These are phyloP conservation scores for Tillus elongatus DNA, from an alignment of 2,888 invertebrate genomes.

Conservation along the genomic window DNA sequence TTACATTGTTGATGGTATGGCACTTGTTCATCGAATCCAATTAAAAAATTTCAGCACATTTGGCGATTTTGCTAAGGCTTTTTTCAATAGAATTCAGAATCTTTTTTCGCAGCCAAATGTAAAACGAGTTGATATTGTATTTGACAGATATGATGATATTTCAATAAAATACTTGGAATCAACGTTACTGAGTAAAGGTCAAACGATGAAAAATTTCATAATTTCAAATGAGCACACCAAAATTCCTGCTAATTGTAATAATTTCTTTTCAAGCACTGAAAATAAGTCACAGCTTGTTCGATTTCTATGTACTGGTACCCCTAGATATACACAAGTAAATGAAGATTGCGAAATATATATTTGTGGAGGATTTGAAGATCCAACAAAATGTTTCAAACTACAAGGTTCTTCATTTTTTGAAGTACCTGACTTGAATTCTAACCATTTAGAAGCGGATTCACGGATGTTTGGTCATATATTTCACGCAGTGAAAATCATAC, in stretches of 20 bases:
- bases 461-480: constrained; percentile 22
- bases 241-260: constrained; percentile 20
- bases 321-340: constrained; percentile 21
- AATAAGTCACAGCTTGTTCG: constrained; percentile 24
- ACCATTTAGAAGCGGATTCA: constrained; percentile 22
- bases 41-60: constrained; percentile 18
- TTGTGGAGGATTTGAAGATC: constrained; percentile 17
- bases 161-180: constrained; percentile 19
- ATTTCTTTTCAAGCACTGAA: constrained; percentile 20
- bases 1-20: constrained; percentile 19
- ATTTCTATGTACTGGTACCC: constrained; percentile 22
- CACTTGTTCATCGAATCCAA: constrained; percentile 13
- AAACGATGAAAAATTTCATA: constrained; percentile 21
- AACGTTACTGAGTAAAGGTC: constrained; percentile 22
- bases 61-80: constrained; percentile 20
- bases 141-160: constrained; percentile 20
- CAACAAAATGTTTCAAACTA: constrained; percentile 22
- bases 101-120: constrained; percentile 16
- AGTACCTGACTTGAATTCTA: constrained; percentile 22
- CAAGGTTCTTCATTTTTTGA: constrained; percentile 20
- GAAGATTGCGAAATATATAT: constrained; percentile 18
- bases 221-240: constrained; percentile 20
- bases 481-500: constrained; percentile 19
- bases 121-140: constrained; percentile 18
- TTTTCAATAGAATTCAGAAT: constrained; percentile 17